Conservation (phyloP, 92 coral and sea anemone species). For the Phenganax marumi region DNA sequence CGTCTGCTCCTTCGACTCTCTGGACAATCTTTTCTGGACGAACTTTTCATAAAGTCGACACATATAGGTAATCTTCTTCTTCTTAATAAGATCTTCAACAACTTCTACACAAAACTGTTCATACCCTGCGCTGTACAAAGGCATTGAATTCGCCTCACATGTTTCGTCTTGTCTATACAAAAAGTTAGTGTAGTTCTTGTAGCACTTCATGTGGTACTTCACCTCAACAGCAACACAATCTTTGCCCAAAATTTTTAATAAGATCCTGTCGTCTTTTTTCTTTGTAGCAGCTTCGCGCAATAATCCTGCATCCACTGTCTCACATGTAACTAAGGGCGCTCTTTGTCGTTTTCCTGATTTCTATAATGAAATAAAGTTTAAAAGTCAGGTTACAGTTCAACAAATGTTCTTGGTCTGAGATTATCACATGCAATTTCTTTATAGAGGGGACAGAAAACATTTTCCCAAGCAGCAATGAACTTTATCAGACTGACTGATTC, state of each 20-base stretch:
- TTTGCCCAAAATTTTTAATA: background rate
- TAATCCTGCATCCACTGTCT: constrained; percentile 6
- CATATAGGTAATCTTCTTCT: background rate
- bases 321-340: background rate
- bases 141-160: background rate
- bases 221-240: constrained; percentile 25
- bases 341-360: background rate
- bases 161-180: background rate
- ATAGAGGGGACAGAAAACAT: too few relatives aligned
- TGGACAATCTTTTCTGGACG: constrained; percentile 36
- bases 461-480: too few relatives aligned
- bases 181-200: constrained; percentile 12
- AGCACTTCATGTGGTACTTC: constrained; percentile 9
- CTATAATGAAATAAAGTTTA: background rate
- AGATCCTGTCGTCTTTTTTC: background rate
- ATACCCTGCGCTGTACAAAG: background rate
- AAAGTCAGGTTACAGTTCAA: background rate
- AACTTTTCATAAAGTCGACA: constrained; percentile 15
- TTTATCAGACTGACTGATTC: too few relatives aligned
- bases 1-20: constrained; percentile 43
- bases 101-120: constrained; percentile 3
- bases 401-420: too few relatives aligned
- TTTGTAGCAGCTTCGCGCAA: constrained; percentile 15
- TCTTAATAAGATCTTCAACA: background rate
- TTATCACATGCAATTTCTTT: too few relatives aligned